Evolutionary conservation across 2,797 vertebrate species (phyloP).

Genomic region (Cyclura pinguis): DNA sequence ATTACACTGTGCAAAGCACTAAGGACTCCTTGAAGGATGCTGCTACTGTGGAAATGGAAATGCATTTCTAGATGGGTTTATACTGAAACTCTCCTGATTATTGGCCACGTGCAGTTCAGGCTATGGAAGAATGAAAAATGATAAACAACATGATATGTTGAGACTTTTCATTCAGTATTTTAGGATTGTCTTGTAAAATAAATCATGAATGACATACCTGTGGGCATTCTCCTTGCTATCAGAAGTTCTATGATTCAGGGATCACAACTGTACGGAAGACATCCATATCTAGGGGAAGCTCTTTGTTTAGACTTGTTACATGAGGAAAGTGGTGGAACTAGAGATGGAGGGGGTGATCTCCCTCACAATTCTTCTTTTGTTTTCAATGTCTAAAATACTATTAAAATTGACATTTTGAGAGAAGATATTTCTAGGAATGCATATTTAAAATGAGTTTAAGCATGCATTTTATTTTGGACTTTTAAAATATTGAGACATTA

Average conservation of each 20-base stretch:
- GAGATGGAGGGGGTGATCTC: neutral
- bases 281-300: too few species aligned
- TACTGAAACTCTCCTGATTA: neutral
- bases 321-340: too few species aligned
- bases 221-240: too few species aligned
- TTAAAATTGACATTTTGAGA: too few species aligned
- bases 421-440: neutral
- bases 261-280: too few species aligned
- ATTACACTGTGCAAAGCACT: neutral
- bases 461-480: neutral
- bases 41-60: constrained; percentile 1
- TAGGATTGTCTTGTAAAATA: neutral
- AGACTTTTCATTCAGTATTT: neutral
- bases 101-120: neutral
- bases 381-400: too few species aligned
- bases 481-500: neutral
- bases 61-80: neutral
- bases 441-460: neutral
- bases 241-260: too few species aligned
- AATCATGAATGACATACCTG: neutral
- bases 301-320: too few species aligned
- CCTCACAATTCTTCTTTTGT: too few species aligned
- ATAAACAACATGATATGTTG: neutral
- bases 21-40: neutral
- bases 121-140: neutral